phyloP scores from a whole-genome alignment of 2,113 vertebrate species.

The Rhynchomys soricoides region DNA sequence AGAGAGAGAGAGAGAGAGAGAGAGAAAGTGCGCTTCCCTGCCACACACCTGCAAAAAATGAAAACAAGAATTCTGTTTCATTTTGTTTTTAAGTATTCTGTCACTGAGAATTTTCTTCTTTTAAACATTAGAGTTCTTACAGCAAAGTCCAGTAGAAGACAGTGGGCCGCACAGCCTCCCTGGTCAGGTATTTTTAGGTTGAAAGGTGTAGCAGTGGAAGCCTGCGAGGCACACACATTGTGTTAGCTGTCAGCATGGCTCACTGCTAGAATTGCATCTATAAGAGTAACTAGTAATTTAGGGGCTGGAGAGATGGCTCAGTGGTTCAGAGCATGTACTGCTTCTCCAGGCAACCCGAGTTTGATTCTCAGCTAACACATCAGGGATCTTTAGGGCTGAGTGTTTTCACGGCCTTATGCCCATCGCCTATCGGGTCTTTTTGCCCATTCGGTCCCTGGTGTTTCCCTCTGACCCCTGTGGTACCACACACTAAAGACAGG shows the following conservation, averaged over 20 bases:
- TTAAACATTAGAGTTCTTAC: not conserved
- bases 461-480: not conserved
- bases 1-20: not conserved
- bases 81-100: not conserved
- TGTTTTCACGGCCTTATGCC: constrained; percentile 45
- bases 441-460: not conserved
- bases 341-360: not conserved
- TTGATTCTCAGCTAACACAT: not conserved
- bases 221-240: not conserved
- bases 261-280: constrained; percentile 42
- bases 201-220: not conserved
- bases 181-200: not conserved
- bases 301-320: not conserved
- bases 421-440: not conserved
- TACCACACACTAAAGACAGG: not conserved
- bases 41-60: not conserved
- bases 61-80: constrained; percentile 45
- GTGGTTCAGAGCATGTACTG: not conserved
- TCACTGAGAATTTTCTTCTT: not conserved
- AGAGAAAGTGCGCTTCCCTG: constrained; percentile 32
- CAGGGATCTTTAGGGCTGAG: not conserved
- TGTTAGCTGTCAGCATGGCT: constrained; percentile 10
- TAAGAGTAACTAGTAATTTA: constrained; percentile 19
- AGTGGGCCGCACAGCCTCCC: not conserved
- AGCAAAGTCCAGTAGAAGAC: not conserved